Evolutionary conservation across 2,888 invertebrate genomes (phyloP), one percentile per base, ranked within the genome.

Genomic region (Andrena marginata): DNA sequence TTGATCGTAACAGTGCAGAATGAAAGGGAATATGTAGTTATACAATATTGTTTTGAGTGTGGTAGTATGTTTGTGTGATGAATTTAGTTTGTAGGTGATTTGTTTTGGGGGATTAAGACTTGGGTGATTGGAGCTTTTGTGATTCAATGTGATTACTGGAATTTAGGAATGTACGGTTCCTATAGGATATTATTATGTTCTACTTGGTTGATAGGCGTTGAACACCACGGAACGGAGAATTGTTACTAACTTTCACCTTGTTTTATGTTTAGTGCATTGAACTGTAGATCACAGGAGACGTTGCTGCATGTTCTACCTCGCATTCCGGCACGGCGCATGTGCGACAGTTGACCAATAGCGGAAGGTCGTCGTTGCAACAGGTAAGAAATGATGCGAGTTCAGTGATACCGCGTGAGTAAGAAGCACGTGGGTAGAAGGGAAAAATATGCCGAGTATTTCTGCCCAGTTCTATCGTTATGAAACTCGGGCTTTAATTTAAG

Each of bases 281-380:
- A 70, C 59, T 51, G 35, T 51, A 80, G 51, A 64, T 77, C 70
- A 23, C 42, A 26, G 31, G 29, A 29, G 13, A 65, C 65, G 31
- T 31, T 31, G 16, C n/a, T 69, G 4, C 13, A 48, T 67, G 49
- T 59, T 51, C 59, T 51, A 51, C 31, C 31, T 62, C 31, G 67
- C 33, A 63, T 42, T 26, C 59, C 33, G 56, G 49, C 71, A 76
- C 69, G n/a, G 63, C 87, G 82, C 87, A 77, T 87, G 87, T 71
- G 82, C 84, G 26, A 69, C 59, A 20, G 62, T 78, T 70, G 51
- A 77, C 87, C 87, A 87, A 86, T 84, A 82, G 76, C 62, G 70
- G 56, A 67, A 51, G 49, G 63, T 62, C 59, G 62, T 59, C 16
- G 54, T 54, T 70, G 85, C 87, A 87, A 87, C 87, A 87, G 87